These are phyloP conservation scores for Ciconia stormi DNA, from an alignment of 2,113 vertebrate genomes.

Conservation along the genomic window DNA sequence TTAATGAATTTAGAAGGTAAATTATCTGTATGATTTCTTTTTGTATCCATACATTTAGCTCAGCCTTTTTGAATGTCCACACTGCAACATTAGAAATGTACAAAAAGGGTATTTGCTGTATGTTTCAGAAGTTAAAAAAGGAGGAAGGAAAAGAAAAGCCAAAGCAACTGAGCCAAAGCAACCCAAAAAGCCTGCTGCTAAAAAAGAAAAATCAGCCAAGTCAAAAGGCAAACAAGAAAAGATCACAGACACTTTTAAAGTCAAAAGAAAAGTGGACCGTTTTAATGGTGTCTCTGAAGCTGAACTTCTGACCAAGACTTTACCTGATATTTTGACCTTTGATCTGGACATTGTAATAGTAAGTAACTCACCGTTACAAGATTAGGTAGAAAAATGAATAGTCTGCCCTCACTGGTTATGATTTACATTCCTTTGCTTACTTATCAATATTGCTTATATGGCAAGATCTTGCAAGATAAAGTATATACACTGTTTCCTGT, in stretches of 20 bases:
- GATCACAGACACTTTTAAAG: conserved; percentile 95
- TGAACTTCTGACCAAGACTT: conserved; percentile 93
- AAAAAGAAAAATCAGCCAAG: conserved; percentile 72
- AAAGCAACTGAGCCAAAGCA: conserved; percentile 73
- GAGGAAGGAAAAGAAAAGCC: conserved; percentile 83
- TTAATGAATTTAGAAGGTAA: not conserved
- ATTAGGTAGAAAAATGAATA: not conserved
- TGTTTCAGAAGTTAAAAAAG: conserved; percentile 79
- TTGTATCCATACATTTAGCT: not conserved
- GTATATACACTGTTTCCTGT: not conserved
- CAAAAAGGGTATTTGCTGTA: not conserved
- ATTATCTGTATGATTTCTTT: not conserved
- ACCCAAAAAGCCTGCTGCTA: conserved; percentile 71
- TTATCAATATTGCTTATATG: not conserved
- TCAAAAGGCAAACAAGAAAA: conserved; percentile 93
- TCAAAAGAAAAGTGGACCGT: conserved; percentile 95
- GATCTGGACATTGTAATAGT: conserved; percentile 98
- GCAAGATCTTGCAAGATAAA: conserved; percentile 30
- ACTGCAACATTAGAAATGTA: not conserved
- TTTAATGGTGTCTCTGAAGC: conserved; percentile 97
- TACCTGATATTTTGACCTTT: conserved; percentile 93
- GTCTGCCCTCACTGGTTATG: not conserved
- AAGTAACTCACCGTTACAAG: conserved; percentile 62
- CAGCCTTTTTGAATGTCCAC: not conserved
- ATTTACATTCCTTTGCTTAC: not conserved